Conservation (phyloP, 2,113 vertebrate species). For the Dinomys branickii region DNA sequence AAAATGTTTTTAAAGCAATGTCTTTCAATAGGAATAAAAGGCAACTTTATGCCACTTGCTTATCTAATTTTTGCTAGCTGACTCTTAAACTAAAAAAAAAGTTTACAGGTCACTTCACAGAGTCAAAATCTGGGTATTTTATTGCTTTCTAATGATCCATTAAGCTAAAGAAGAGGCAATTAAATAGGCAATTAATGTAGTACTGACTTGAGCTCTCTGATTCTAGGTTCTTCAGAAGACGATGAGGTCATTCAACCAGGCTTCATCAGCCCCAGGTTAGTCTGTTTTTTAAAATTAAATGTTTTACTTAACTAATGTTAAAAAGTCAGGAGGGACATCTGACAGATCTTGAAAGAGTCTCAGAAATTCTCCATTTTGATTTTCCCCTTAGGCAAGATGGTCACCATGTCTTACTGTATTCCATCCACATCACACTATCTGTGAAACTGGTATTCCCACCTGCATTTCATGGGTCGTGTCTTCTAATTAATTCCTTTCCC, state of each 20-base stretch:
- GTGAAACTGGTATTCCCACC: neutral
- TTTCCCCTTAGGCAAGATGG: conserved; percentile 7
- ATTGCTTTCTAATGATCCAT: conserved; percentile 84
- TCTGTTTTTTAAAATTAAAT: conserved; percentile 66
- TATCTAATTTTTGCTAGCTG: conserved; percentile 80
- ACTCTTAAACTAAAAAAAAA: conserved; percentile 75
- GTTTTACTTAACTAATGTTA: conserved; percentile 63
- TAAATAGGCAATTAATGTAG: conserved; percentile 81
- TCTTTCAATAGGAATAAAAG: conserved; percentile 45
- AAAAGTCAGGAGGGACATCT: neutral
- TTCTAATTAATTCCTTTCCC: neutral
- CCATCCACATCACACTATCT: neutral
- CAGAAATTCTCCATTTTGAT: conserved; percentile 13
- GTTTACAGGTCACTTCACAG: conserved; percentile 85
- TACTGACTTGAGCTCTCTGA: conserved; percentile 89
- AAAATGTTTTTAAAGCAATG: conserved; percentile 45
- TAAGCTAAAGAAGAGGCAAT: conserved; percentile 85
- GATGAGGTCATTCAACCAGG: conserved; percentile 90
- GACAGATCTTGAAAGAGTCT: conserved; percentile 15
- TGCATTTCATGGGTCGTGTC: neutral
- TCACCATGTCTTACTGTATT: neutral
- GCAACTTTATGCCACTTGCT: conserved; percentile 67
- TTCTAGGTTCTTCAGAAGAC: conserved; percentile 90
- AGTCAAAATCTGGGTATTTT: conserved; percentile 82
- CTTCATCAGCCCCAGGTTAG: conserved; percentile 90